Base-by-base conservation (phyloP, 2,113 vertebrate genomes). In the Gopherus flavomarginatus region DNA sequence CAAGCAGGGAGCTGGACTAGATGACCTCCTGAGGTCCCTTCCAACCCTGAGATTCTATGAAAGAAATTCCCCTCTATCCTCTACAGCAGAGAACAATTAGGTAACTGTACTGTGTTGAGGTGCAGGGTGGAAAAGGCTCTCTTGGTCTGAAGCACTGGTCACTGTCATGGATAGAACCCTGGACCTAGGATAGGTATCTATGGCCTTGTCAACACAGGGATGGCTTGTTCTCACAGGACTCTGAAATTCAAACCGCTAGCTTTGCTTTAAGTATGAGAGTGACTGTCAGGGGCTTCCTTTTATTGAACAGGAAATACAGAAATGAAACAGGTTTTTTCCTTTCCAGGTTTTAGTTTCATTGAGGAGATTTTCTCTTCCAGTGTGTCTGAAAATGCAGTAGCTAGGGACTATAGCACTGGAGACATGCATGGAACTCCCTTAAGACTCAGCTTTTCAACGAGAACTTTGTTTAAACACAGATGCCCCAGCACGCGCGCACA, bases 191-290 rank as follows among this genome's bases (percentile, higher is more conserved):
- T 11, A 29, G 93, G 82, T n/a, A n/a, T 69, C 35, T 19, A 69
- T 69, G 62, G 35, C n/a, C 35, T n/a, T 19, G 35, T n/a, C 62
- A n/a, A n/a, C 35, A 19, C 35, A n/a, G 35, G 62, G 35, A 69
- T 69, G 86, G 83, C 72, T 14, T 92, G 56, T 21, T 54, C 38
- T 81, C 56, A 53, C 38, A 3, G 2, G 38, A 90, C 95, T 72
- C 38, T 3, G 17, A 92, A 97, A 96, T n/a, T 78, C 90, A 90
- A 93, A 94, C 49, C 62, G 62, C 56, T 10, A 24, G 62, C 83
- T 38, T 81, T 92, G 21, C 21, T 17, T 87, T 50, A 8, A 54
- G 10, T 47, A 52, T n/a, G 53, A 81, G 59, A 69, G 27, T 1
- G 29, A 13, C 22, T 77, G 11, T 44, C 22, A 7, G 47, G 19